A percentile compares a stretch with the other conserved stretches of the same genome.
These are phyloP conservation scores for Polymixis lichenea DNA, from an alignment of 2,888 invertebrate genomes.

Conservation along the genomic window DNA sequence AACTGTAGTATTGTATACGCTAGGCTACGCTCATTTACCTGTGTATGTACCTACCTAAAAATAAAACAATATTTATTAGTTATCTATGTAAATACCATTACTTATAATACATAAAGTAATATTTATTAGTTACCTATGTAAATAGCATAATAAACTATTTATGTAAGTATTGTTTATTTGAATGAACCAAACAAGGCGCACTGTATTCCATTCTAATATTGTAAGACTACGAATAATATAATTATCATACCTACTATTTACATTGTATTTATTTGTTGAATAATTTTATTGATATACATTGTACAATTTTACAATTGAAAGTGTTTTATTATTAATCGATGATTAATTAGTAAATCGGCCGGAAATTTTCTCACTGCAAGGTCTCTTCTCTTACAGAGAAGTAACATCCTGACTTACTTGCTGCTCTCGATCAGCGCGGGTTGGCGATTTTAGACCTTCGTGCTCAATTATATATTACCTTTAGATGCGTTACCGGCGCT, in stretches of 20 bases:
- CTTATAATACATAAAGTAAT: too few species aligned
- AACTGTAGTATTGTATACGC: not conserved
- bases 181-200: slow-evolving; percentile 5
- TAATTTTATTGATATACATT: not conserved
- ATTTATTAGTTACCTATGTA: too few species aligned
- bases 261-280: slow-evolving; percentile 18
- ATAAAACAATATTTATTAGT: not conserved
- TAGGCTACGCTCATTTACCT: not conserved
- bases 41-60: not conserved
- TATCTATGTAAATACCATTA: slow-evolving; percentile 4
- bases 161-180: not conserved
- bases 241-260: not conserved
- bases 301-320: not conserved
- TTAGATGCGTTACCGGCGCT: too few species aligned
- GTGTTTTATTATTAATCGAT: not conserved
- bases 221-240: not conserved
- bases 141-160: too few species aligned
- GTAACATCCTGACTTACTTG: not conserved
- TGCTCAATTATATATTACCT: too few species aligned
- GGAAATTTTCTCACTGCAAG: not conserved
- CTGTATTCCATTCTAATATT: not conserved
- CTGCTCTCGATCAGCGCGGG: not conserved
- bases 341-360: not conserved
- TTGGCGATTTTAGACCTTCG: not conserved
- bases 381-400: not conserved